Percentiles rank a stretch among this genome's conserved stretches.
These are phyloP conservation scores for Agrotis puta DNA, from an alignment of 2,888 invertebrate species.

Conservation along the genomic window DNA sequence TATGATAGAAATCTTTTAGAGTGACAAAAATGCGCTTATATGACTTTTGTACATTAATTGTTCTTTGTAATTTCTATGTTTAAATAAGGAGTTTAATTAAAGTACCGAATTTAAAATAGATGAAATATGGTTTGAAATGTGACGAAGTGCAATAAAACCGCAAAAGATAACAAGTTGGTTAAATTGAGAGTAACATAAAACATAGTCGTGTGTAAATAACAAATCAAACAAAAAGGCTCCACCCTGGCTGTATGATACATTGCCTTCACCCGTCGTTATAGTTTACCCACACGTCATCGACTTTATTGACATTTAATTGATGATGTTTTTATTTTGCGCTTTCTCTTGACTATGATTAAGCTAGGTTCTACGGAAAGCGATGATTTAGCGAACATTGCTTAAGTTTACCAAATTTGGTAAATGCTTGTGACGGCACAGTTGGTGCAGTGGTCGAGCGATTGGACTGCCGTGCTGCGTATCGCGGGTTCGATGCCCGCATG, in stretches of 20 bases:
- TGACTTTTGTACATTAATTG: slow-evolving; percentile 17
- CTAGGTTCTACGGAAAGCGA: slow-evolving; percentile 25
- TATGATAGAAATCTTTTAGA: slow-evolving; percentile 17
- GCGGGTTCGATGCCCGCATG: no score
- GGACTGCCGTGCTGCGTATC: no score
- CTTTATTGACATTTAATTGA: slow-evolving; percentile 63
- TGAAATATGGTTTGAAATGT: background rate
- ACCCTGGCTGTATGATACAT: slow-evolving; percentile 18
- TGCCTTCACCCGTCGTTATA: slow-evolving; percentile 25
- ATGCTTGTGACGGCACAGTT: no score
- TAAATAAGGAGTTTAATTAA: no score
- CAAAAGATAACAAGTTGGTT: background rate
- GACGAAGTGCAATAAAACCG: background rate
- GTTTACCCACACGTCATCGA: slow-evolving; percentile 53
- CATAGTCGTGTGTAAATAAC: slow-evolving; percentile 2
- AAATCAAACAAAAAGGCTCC: slow-evolving; percentile 39
- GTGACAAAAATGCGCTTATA: slow-evolving; percentile 25
- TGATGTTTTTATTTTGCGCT: slow-evolving; percentile 59
- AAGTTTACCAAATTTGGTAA: no score
- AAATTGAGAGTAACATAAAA: slow-evolving; percentile 25
- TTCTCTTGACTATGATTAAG: slow-evolving; percentile 41
- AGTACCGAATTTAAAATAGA: no score
- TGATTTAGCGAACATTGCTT: background rate
- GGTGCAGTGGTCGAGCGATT: no score
- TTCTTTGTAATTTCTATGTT: background rate